Conservation (phyloP, 2,113 vertebrate species). For the Heterochromis multidens region DNA sequence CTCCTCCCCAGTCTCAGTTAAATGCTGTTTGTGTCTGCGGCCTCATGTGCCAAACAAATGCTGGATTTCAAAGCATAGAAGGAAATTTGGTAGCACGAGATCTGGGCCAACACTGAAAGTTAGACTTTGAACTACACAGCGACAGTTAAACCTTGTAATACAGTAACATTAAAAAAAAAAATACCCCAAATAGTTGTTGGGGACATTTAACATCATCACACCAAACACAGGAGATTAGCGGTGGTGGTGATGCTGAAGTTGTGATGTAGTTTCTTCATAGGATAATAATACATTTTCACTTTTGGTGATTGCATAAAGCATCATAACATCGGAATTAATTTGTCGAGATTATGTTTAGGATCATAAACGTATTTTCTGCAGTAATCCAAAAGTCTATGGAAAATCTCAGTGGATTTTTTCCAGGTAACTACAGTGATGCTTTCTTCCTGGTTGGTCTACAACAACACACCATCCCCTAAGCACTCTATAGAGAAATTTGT, state of each 20-base stretch:
- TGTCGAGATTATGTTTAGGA: neutral
- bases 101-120: slow-evolving; percentile 10
- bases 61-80: slow-evolving; percentile 24
- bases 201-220: neutral
- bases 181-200: neutral
- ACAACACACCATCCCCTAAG: neutral
- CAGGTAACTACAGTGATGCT: neutral
- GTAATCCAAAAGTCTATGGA: neutral
- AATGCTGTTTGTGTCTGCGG: neutral
- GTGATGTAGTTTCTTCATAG: neutral
- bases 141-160: neutral
- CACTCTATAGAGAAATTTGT: neutral
- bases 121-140: neutral
- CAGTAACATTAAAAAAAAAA: neutral
- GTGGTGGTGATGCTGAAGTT: neutral
- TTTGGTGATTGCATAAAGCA: neutral
- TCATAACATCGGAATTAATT: neutral
- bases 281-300: neutral
- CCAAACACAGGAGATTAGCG: neutral
- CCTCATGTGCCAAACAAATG: slow-evolving; percentile 27
- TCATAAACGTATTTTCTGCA: accelerated
- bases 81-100: slow-evolving; percentile 7
- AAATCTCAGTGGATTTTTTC: neutral
- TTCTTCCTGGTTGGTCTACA: neutral
- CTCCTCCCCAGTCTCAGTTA: slow-evolving; percentile 1